A percentile compares a stretch with the other conserved stretches of the same genome.
These are phyloP conservation scores for Leptonema lineaticorne DNA, from an alignment of 1,140 invertebrate genomes.

Conservation along the genomic window DNA sequence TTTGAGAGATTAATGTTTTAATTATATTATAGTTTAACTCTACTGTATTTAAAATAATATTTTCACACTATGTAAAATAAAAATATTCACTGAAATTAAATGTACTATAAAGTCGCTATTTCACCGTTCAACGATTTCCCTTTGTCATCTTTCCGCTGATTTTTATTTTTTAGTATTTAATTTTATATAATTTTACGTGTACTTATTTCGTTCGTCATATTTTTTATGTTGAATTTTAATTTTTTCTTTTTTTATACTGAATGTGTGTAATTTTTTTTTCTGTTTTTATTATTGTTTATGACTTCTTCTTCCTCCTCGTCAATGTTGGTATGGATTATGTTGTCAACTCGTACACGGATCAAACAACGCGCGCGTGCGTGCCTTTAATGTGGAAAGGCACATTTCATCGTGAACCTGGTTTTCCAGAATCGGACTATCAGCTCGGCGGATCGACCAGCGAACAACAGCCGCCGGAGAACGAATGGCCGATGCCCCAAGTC, in stretches of 20 bases:
- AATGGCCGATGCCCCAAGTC: conserved; percentile 34
- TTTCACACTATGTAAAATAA: too few relatives aligned
- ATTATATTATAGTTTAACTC: too few relatives aligned
- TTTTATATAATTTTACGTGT: too few relatives aligned
- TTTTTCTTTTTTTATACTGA: conserved; percentile 4
- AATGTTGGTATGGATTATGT: conserved; percentile 11
- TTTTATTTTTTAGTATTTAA: too few relatives aligned
- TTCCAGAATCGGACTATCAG: conserved; percentile 41
- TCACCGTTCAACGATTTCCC: too few relatives aligned
- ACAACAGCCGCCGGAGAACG: conserved; percentile 23
- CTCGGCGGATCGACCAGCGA: conserved; percentile 18
- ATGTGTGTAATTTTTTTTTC: conserved; percentile 15
- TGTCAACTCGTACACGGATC: background rate
- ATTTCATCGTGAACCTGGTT: conserved; percentile 41
- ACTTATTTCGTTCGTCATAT: too few relatives aligned
- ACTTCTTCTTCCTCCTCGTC: conserved; percentile 20
- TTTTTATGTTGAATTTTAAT: background rate
- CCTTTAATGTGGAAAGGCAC: conserved; percentile 28
- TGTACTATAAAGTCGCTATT: too few relatives aligned
- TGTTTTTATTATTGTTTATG: conserved; percentile 27
- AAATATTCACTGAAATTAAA: too few relatives aligned
- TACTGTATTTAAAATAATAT: too few relatives aligned
- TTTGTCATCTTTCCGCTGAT: too few relatives aligned
- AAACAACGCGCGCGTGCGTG: background rate
- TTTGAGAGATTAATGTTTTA: too few relatives aligned